Evolutionary conservation across 2,888 invertebrate genomes (phyloP), one percentile per base, ranked within the genome.

Genomic region (Cyaniris semiargus): DNA sequence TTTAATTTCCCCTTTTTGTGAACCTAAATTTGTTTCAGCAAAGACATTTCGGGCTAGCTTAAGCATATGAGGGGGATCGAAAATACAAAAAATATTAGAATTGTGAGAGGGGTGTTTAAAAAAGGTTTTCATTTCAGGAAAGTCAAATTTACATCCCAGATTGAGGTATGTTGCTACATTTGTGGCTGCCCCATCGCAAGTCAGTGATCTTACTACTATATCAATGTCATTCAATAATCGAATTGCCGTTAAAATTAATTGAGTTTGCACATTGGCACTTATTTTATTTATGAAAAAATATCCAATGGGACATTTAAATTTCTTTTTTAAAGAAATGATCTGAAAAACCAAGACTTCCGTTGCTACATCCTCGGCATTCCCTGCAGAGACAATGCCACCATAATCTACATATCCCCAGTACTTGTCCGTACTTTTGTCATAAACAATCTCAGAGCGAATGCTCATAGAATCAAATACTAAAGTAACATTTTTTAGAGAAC

Each of bases 261-360:
- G 34, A 21, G 58, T 23, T 44, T 72, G 60, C n/a, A 77, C 27
- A 15, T 72, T 15, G n/a, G 72, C 72, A 72, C 38, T 72, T n/a
- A 72, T 77, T 34, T 77, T 77, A 72, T 72, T 23, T 23, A 77
- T 58, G 48, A 77, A 66, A 74, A 74, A 77, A 70, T 74, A 66
- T 27, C 44, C 74, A 31, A 74, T 66, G 15, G 74, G 74, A 21
- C 66, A 77, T 58, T 74, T 74, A 15, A 74, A 74, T 77, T 77
- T 74, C 44, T 23, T 23, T 44, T 44, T 77, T 23, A 60, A 44
- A 21, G 74, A 74, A 21, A 74, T 44, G 48, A 77, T 77, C 74
- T 74, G 77, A 74, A 74, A 74, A 34, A 77, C 74, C 23, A 77
- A 66, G 10, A 74, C 77, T 48, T 77, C 77, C 60, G 66, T 72